Base-by-base conservation (phyloP, 2,888 invertebrate genomes). In the Hirtodrosophila duncani region DNA sequence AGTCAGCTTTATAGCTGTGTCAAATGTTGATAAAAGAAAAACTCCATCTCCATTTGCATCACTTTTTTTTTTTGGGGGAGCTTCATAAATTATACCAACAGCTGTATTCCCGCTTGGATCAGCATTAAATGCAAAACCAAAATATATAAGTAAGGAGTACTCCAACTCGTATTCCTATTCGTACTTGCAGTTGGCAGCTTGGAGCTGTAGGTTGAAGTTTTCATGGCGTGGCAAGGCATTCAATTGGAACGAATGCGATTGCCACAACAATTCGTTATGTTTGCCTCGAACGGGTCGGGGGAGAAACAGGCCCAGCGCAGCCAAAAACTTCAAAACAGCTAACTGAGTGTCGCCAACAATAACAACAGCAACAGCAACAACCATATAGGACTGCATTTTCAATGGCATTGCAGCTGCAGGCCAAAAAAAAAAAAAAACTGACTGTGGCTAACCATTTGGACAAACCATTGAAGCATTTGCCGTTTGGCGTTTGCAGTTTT, bases 231-330 rank as follows among this genome's bases (percentile, higher is more conserved):
- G 77, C 67, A 50, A n/a, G 55, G 69, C 83, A 84, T 79, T 84
- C 84, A 83, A 82, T 82, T 83, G 84, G 82, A 83, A 84, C 83
- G 83, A 83, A 83, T n/a, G 59, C 79, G 83, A 84, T 83, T 83
- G 83, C 74, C 66, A 67, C 75, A 74, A 67, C 80, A 67, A 81
- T 79, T 81, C 79, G 82, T 78, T 79, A 67, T 79, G 80, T 79
- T 81, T 71, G 81, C 67, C 71, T 59, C 69, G 65, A 38, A 46
- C 46, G 34, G 43, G 45, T 11, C 29, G 34, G 29, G 37, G 17
- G 27, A 36, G 30, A 26, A 52, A 56, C 21, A 39, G 38, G 45
- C 37, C 29, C 23, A 37, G 21, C 43, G n/a, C 26, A 42, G 23
- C 51, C 43, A 37, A 41, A 59, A 60, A 49, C 59, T 51, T 48